A percentile compares a stretch with the other conserved stretches of the same genome.
Evolutionary conservation across 2,797 vertebrate genomes (phyloP).

Genomic region (Scarus forsteni): DNA sequence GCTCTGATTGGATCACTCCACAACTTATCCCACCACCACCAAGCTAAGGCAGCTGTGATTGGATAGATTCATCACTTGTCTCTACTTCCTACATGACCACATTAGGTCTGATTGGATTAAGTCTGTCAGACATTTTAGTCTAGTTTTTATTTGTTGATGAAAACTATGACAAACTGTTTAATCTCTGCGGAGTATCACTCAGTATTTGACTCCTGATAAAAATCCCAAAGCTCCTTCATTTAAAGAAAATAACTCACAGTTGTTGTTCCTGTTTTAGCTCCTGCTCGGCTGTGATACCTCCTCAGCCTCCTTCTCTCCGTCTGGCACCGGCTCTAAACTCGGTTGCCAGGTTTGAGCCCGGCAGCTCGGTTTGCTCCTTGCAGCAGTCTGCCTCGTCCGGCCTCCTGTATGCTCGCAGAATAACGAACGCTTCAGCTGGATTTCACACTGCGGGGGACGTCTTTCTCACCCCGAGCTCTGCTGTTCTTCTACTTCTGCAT

Average conservation of each 20-base stretch:
- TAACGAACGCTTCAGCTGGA: constrained; percentile 9
- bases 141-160: too few species aligned
- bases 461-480: neutral
- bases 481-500: neutral
- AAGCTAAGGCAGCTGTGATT: too few species aligned
- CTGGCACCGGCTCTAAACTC: constrained; percentile 13
- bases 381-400: constrained; percentile 33
- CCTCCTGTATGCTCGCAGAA: constrained; percentile 42
- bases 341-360: constrained; percentile 37
- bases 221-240: too few species aligned
- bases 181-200: too few species aligned
- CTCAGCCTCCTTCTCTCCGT: constrained; percentile 15
- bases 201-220: too few species aligned
- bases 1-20: too few species aligned
- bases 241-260: neutral
- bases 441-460: neutral
- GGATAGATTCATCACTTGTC: too few species aligned
- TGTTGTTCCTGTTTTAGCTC: neutral
- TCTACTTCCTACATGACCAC: too few species aligned
- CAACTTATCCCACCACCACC: too few species aligned
- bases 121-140: too few species aligned
- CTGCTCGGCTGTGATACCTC: neutral
- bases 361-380: constrained; percentile 56
- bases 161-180: too few species aligned
- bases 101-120: too few species aligned